Base-by-base conservation (phyloP, 2,113 vertebrate species). In the Hemiscyllium ocellatum region DNA sequence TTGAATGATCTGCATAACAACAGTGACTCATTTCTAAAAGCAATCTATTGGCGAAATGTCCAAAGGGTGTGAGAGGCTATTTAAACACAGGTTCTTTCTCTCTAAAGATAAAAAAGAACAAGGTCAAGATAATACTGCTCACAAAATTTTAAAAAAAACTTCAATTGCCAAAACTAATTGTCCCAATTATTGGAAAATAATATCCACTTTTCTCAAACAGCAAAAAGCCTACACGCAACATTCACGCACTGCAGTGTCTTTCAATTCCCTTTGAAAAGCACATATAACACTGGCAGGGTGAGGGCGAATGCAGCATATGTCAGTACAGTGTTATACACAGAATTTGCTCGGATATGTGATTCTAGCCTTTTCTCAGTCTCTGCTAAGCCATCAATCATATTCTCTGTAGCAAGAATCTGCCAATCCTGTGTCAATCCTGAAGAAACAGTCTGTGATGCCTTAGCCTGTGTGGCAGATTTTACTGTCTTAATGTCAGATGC, bases 281-380 rank as follows among this genome's bases (percentile, higher is more conserved):
- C 4, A 96, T 98, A 99, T n/a, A 99, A 97, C 0, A 98, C 96
- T 13, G 98, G 98, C 15, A 99, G 89, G 0, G 97, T 97, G 96
- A 98, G 33, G 17, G 98, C 97, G 52, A 99, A 96, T 1, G 98
- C 95, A 0, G 97, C 97, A 42, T 98, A 99, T 0, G 98, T 98
- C 80, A 99, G 94, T 3, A 98, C 97, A 0, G 98, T 98, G 97
- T 98, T 99, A 83, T 97, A 98, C 70, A 98, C 0, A 0, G 97
- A 97, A 96, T 97, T 98, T 95, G 97, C 98, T 95, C 97, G 98
- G 95, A 98, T 98, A n/a, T 97, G 98, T 0, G 97, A 96, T 96
- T 97, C 98, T 78, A 99, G 97, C 47, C 97, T 98, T 97, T 96
- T 97, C 97, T 98, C 98, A 0, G 97, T 97, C 19, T 98, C 98